Evolutionary conservation across 2,888 invertebrate species (phyloP), one percentile per base, ranked within the genome.

Genomic region (Drosophila anomalipes): DNA sequence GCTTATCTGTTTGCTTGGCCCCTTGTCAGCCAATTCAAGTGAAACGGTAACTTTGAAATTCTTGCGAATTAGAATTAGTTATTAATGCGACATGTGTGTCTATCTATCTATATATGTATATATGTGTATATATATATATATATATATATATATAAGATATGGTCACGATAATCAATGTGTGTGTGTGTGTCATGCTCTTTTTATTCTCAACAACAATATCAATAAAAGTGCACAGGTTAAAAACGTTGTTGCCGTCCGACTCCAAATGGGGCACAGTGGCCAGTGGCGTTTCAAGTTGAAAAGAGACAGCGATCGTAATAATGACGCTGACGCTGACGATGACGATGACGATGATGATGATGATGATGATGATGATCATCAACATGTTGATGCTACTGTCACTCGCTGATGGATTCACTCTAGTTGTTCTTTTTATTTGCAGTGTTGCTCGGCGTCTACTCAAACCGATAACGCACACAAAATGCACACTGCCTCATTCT

Each of bases 351-450:
- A 26, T 59, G 65, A 39, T 37, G 9, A 28, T 28, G 35, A 28
- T 28, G 22, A 22, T 26, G 41, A 16, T 26, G 47, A 26, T 28
- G 22, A 22, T 26, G 41, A 16, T 26, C 41, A 26, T 60, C 62
- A 39, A 39, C 19, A 30, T 30, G 41, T 19, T 51, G 74, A 63
- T 81, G 83, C 63, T 69, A 69, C 63, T 74, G 79, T 80, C 72
- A 72, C 64, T 56, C 59, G 41, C 60, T 80, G 78, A 82, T 89
- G 77, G 80, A 86, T 89, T 83, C 78, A 89, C 89, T 89, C 86
- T 86, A 86, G 66, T 82, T 80, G 70, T 78, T 82, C 74, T 80
- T 83, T 82, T 74, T 86, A 78, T 84, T 72, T 83, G 83, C 81
- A 72, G 80, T 70, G 75, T 82, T 80, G 53, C 58, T 69, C 49